Percentiles rank a stretch among this genome's conserved stretches.
Evolutionary conservation across 2,113 vertebrate species (phyloP).

Genomic region (Aegotheles bennettii): DNA sequence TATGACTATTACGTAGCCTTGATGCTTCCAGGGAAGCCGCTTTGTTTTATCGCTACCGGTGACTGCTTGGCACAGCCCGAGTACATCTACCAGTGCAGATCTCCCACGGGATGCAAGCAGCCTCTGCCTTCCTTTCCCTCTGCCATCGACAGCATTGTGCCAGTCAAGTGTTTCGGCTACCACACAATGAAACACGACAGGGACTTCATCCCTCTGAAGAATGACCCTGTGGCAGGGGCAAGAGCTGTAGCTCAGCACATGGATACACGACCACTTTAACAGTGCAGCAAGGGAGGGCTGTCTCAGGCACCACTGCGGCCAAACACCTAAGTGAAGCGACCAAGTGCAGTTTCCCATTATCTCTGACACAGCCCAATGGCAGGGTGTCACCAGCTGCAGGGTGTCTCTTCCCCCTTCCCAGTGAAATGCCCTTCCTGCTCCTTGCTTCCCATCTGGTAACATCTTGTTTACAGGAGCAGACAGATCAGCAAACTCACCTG

Average conservation of each 20-base stretch:
- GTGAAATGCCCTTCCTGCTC: background rate
- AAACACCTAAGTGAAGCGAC: background rate
- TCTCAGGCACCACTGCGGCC: background rate
- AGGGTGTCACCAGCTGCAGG: background rate
- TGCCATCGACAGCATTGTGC: background rate
- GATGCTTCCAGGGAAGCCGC: background rate
- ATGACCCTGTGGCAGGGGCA: background rate
- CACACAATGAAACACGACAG: background rate
- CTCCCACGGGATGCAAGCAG: background rate
- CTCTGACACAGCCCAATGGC: background rate
- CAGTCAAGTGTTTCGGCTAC: background rate
- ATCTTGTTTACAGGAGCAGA: background rate
- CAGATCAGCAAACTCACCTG: background rate
- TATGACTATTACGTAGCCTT: background rate
- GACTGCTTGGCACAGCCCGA: background rate
- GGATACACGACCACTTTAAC: background rate
- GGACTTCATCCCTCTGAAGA: background rate
- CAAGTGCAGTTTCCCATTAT: background rate
- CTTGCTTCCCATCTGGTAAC: background rate
- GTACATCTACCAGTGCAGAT: background rate
- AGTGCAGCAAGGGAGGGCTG: background rate
- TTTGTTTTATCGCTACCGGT: background rate
- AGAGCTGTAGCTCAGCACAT: background rate
- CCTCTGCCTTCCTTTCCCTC: background rate
- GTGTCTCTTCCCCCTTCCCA: background rate